phyloP scores from a whole-genome alignment of 2,113 vertebrate genomes.

The Antidorcas marsupialis region DNA sequence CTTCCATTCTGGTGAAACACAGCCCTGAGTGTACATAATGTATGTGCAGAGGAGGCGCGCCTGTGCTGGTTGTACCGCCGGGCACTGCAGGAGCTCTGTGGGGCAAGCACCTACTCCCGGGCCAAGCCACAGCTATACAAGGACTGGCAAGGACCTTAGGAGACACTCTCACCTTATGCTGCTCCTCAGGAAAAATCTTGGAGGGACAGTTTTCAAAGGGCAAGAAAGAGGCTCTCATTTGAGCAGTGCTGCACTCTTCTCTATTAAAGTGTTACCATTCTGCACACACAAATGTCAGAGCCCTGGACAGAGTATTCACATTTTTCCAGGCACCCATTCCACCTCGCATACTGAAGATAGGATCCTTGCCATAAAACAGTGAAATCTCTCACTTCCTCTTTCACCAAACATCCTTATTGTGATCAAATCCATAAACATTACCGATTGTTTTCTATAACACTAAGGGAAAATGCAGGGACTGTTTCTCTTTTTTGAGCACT shows the following conservation, averaged over 20 bases:
- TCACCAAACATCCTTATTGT: not conserved
- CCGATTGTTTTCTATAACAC: not conserved
- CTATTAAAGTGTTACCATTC: not conserved
- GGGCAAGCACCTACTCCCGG: not conserved
- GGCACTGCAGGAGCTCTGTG: not conserved
- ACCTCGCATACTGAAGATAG: not conserved
- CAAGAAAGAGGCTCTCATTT: not conserved
- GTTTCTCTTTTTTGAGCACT: not conserved
- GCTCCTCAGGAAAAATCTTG: not conserved
- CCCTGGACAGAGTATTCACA: not conserved
- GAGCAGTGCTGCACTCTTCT: not conserved
- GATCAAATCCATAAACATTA: conserved; percentile 25
- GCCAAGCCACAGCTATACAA: not conserved
- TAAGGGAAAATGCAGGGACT: not conserved
- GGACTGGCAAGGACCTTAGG: not conserved
- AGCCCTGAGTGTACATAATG: not conserved
- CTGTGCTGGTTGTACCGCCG: not conserved
- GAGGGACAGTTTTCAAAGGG: not conserved
- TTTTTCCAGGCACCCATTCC: not conserved
- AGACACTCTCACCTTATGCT: not conserved
- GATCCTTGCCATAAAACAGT: not conserved
- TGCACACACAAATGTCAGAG: not conserved
- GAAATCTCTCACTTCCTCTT: not conserved
- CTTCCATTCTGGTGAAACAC: not conserved
- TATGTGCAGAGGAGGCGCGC: not conserved